These are phyloP conservation scores for Hyperoplus lanceolatus DNA, from an alignment of 2,797 vertebrate species.

Conservation along the genomic window DNA sequence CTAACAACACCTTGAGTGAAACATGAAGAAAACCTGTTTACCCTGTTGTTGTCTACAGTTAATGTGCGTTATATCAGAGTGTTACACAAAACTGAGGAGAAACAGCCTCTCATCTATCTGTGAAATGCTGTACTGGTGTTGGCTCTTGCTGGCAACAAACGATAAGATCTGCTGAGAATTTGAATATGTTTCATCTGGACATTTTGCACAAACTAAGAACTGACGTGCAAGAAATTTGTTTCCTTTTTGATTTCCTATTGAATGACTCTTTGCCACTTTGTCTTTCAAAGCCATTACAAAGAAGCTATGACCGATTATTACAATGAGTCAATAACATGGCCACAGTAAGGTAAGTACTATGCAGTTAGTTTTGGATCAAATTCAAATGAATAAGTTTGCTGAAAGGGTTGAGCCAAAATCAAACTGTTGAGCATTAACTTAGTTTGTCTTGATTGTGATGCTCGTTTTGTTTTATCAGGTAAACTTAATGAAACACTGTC, in stretches of 20 bases:
- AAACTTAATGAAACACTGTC: neutral
- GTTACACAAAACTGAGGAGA: no score
- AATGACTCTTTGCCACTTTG: neutral
- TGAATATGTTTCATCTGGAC: no score
- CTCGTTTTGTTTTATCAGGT: neutral
- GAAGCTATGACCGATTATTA: neutral
- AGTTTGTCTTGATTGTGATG: neutral
- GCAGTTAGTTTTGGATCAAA: neutral
- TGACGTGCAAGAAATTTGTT: neutral
- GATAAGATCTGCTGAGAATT: no score
- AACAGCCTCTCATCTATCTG: no score
- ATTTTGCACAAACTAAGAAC: no score
- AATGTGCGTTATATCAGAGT: no score
- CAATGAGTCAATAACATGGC: neutral
- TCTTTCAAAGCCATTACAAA: neutral
- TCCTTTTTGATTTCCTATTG: neutral
- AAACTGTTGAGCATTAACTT: neutral
- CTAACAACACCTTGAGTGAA: no score
- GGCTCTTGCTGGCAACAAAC: no score
- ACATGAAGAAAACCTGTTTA: no score
- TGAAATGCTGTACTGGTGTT: no score
- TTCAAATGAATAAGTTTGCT: neutral
- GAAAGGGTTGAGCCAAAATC: neutral
- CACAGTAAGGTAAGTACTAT: neutral
- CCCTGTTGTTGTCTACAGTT: no score